Evolutionary conservation across 2,797 vertebrate species (phyloP), one percentile per base, ranked within the genome.

Genomic region (Cichlasoma orientale): DNA sequence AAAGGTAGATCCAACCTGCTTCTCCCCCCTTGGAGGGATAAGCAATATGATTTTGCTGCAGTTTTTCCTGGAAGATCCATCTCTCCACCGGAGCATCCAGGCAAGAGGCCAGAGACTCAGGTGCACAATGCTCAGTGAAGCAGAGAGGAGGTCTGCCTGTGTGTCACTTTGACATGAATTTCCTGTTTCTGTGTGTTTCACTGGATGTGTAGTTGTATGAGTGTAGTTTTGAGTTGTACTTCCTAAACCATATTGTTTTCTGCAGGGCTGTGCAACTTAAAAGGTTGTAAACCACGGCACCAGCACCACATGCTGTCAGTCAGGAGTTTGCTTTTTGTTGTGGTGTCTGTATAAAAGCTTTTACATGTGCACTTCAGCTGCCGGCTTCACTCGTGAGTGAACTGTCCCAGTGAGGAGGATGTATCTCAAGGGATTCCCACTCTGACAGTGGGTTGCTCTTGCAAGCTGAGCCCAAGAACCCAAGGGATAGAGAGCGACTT

Each of bases 391-490:
- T 63, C 18, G 29, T 38, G 53, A 79, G 29, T 56, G 53, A 84
- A 74, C 56, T 36, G 53, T 74, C 78, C 83, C 76, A 41, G 47
- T 3, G 75, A 82, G 80, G 41, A 72, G 25, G 75, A 52, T 12
- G 72, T 38, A 66, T 79, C 90, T 85, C 89, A 4, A 25, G 86
- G 89, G 91, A 82, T n/a, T 72, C 47, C 38, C 25, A 36, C 58
- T 70, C 71, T 85, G 78, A 82, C 80, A 69, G 68, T 44, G 18
- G 16, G 21, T 56, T 72, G 70, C 55, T 82, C 55, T 31, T 57
- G 83, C 92, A 91, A 93, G 90, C 92, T 90, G 91, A 92, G 91
- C 88, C 88, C 88, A 84, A 63, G 79, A 83, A 53, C 91, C 87
- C 89, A 21, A 73, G 87, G 91, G 92, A 90, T 44, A 68, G 31